Evolutionary conservation across 2,797 vertebrate species (phyloP).

Genomic region (Geotrypetes seraphini): DNA sequence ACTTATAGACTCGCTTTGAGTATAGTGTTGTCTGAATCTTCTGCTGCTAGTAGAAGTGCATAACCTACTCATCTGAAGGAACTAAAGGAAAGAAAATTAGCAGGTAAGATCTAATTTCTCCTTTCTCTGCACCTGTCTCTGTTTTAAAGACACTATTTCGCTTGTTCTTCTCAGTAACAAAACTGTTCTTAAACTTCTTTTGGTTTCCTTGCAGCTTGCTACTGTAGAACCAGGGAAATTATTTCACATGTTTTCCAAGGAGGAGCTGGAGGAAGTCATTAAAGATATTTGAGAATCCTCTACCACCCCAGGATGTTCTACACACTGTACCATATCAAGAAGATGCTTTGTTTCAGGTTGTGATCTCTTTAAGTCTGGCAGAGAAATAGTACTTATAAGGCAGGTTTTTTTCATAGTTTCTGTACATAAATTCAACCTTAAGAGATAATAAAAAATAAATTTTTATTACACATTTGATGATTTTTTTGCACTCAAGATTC

Average conservation of each 20-base stretch:
- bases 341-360: slow-evolving; percentile 14
- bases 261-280: slow-evolving; percentile 96
- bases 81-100: no score
- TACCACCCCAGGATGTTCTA: background rate
- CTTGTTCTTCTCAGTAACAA: no score
- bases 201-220: slow-evolving; percentile 83
- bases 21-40: no score
- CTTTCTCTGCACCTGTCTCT: slow-evolving; percentile 12
- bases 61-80: no score
- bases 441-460: slow-evolving; percentile 46
- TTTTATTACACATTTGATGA: slow-evolving; percentile 34
- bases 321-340: slow-evolving; percentile 15
- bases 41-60: no score
- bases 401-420: slow-evolving; percentile 49
- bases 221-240: slow-evolving; percentile 90
- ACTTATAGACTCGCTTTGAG: no score
- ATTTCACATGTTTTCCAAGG: slow-evolving; percentile 98
- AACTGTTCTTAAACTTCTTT: no score
- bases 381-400: no score
- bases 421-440: slow-evolving; percentile 53
- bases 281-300: slow-evolving; percentile 80
- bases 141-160: no score
- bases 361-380: no score
- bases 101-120: no score
- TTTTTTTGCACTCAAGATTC: background rate